These are phyloP conservation scores for Malurus cyaneus DNA, from an alignment of 2,113 vertebrate species.

Conservation along the genomic window DNA sequence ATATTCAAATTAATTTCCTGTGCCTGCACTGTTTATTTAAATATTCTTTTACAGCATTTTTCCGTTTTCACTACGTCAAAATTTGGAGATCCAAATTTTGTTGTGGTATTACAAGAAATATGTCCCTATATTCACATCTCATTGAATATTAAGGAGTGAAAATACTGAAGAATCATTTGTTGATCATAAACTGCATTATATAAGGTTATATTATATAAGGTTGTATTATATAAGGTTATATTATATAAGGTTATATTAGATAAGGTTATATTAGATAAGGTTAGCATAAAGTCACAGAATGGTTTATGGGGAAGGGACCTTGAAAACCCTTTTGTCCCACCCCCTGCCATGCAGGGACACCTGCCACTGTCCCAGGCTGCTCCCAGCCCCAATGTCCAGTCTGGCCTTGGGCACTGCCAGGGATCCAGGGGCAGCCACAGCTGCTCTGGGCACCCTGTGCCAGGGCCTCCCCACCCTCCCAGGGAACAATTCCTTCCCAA, in stretches of 20 bases:
- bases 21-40: rapidly evolving
- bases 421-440: not conserved
- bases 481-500: not conserved
- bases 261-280: rapidly evolving
- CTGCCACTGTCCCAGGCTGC: rapidly evolving
- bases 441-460: not conserved
- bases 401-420: rapidly evolving
- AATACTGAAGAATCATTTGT: rapidly evolving
- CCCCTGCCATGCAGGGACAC: rapidly evolving
- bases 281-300: rapidly evolving
- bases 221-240: rapidly evolving
- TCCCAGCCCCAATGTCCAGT: rapidly evolving
- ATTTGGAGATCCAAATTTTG: rapidly evolving
- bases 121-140: rapidly evolving
- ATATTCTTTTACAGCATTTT: rapidly evolving
- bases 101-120: rapidly evolving
- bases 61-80: rapidly evolving
- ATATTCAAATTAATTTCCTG: rapidly evolving
- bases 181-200: rapidly evolving
- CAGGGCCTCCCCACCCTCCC: not conserved
- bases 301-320: rapidly evolving
- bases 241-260: rapidly evolving
- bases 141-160: rapidly evolving
- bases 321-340: rapidly evolving
- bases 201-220: rapidly evolving